Evolutionary conservation across 1,140 invertebrate genomes (phyloP).

Genomic region (Drosophila orosa): DNA sequence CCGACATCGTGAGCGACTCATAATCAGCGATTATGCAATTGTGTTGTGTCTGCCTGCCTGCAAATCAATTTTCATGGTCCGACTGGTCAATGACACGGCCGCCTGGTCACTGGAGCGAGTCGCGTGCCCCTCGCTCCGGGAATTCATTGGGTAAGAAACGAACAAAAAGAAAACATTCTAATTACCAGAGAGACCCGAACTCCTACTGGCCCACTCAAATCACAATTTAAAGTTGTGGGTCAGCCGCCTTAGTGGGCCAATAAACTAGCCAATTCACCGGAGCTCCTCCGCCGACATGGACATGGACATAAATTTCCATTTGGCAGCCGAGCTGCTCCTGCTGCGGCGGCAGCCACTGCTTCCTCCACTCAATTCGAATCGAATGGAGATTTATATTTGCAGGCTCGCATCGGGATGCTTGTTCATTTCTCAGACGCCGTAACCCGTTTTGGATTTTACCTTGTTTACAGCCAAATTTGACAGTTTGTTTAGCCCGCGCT

Average conservation of each 20-base stretch:
- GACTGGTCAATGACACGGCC: conserved; percentile 46
- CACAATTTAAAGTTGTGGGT: conserved; percentile 79
- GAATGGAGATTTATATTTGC: conserved; percentile 64
- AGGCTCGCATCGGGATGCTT: conserved; percentile 47
- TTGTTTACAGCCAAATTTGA: conserved; percentile 65
- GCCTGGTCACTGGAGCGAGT: conserved; percentile 23
- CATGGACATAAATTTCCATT: conserved; percentile 74
- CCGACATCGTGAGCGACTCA: conserved; percentile 48
- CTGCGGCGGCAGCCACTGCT: conserved; percentile 21
- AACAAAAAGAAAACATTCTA: conserved; percentile 35
- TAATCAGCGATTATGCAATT: conserved; percentile 72
- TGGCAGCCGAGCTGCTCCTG: conserved; percentile 56
- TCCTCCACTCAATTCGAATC: conserved; percentile 43
- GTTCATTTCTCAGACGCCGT: conserved; percentile 53
- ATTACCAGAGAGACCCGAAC: conserved; percentile 22
- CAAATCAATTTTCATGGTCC: conserved; percentile 67
- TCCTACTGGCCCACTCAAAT: conserved; percentile 45
- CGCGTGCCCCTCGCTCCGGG: conserved; percentile 31
- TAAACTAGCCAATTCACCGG: conserved; percentile 36
- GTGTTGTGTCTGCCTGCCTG: conserved; percentile 39
- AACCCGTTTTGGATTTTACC: conserved; percentile 50
- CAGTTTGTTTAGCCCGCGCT: conserved; percentile 50
- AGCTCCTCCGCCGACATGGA: conserved; percentile 22
- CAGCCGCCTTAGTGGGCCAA: conserved; percentile 75
- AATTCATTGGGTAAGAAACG: background rate